A percentile compares a stretch with the other conserved stretches of the same genome.
These are phyloP conservation scores for Chrysochloris asiatica DNA, from an alignment of 2,113 vertebrate genomes.

Conservation along the genomic window DNA sequence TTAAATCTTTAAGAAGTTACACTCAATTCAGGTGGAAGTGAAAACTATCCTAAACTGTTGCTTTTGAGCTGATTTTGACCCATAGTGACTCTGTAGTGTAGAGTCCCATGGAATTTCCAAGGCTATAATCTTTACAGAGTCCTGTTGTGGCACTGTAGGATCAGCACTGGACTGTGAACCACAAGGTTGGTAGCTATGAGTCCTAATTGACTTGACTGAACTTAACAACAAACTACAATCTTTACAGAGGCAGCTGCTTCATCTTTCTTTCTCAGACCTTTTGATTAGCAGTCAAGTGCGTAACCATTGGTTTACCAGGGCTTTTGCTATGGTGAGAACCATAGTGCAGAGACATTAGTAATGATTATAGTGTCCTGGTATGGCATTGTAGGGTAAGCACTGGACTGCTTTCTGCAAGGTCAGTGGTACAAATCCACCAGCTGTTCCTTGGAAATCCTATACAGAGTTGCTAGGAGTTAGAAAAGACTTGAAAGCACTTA, in stretches of 20 bases:
- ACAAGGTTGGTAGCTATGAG: no score
- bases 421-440: no score
- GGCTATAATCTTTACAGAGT: no score
- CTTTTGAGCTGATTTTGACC: background rate
- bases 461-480: background rate
- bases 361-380: background rate
- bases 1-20: constrained; percentile 36
- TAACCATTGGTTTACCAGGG: background rate
- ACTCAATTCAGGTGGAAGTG: background rate
- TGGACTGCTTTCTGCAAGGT: no score
- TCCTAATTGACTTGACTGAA: no score
- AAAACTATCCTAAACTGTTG: background rate
- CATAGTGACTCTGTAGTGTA: background rate
- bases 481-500: constrained; percentile 19
- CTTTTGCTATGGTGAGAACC: background rate
- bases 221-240: background rate
- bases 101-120: no score
- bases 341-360: no score
- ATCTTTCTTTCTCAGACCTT: background rate
- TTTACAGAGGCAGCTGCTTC: background rate
- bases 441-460: no score
- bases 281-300: background rate
- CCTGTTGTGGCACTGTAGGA: no score
- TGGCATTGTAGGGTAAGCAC: no score
- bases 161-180: no score